Conservation (phyloP, 2,888 invertebrate species). For the Apotomis betuletana region DNA sequence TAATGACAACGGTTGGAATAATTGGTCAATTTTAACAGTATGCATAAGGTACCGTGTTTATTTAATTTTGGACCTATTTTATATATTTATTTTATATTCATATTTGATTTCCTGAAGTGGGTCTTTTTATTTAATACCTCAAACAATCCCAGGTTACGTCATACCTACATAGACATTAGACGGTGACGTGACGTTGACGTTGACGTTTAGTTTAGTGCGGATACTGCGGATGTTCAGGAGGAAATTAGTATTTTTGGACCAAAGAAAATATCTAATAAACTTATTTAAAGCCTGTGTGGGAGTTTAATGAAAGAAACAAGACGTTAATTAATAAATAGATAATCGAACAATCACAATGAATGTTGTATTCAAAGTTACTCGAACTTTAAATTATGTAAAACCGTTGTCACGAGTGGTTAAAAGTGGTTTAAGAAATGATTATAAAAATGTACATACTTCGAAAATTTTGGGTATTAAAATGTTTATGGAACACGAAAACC, state of each 20-base stretch:
- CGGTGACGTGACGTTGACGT: no score
- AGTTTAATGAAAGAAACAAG: neutral
- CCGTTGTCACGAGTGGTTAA: constrained; percentile 46
- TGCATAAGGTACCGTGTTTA: no score
- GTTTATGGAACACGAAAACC: constrained; percentile 73
- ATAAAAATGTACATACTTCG: constrained; percentile 54
- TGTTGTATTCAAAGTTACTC: constrained; percentile 10
- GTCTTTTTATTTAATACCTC: neutral
- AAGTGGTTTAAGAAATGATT: constrained; percentile 45
- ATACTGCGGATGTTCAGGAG: neutral
- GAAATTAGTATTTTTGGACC: no score
- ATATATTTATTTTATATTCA: no score
- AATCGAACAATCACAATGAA: constrained; percentile 23
- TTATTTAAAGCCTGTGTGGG: no score
- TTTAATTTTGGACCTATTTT: neutral
- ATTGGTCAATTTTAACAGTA: constrained; percentile 9
- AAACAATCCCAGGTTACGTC: neutral
- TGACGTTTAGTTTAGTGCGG: neutral
- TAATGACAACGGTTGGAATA: constrained; percentile 43
- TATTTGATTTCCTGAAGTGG: no score
- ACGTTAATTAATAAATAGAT: neutral
- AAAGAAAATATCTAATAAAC: no score
- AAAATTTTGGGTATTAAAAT: constrained; percentile 59
- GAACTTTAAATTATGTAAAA: constrained; percentile 20
- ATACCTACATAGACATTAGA: no score